Conservation (phyloP, 2,888 invertebrate species). For the Trypoxylon attenuatum region DNA sequence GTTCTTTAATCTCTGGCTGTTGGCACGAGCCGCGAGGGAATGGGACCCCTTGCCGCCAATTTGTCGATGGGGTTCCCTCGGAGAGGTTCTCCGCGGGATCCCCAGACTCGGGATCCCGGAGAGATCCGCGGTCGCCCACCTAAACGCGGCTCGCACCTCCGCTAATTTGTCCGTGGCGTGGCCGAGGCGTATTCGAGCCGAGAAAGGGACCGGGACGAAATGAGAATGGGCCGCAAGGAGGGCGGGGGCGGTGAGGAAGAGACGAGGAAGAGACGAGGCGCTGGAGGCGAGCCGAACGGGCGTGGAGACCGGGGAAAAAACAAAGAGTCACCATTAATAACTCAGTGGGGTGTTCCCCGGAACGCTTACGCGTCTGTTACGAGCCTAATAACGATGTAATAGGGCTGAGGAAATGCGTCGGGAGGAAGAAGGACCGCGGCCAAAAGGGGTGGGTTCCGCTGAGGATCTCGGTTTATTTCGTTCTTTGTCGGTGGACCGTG, state of each 20-base stretch:
- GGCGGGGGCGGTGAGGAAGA: constrained; percentile 2
- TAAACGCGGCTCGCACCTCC: constrained; percentile 49
- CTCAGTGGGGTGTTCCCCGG: constrained; percentile 66
- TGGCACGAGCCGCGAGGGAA: not conserved
- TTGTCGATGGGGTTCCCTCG: not conserved
- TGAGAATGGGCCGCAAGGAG: no score
- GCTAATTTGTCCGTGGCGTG: constrained; percentile 61
- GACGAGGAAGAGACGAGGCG: constrained; percentile 1
- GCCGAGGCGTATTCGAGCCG: not conserved
- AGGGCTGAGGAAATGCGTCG: constrained; percentile 55
- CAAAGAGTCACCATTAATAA: constrained; percentile 67
- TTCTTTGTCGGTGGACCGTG: not conserved
- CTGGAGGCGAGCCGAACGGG: constrained; percentile 49
- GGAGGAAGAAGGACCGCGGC: constrained; percentile 26
- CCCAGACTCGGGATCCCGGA: constrained; percentile 3
- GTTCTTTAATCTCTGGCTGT: no score
- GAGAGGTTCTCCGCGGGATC: not conserved
- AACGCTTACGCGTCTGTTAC: constrained; percentile 65
- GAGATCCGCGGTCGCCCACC: no score
- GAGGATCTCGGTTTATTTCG: constrained; percentile 1
- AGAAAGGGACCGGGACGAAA: not conserved
- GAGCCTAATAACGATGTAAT: constrained; percentile 68
- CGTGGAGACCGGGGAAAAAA: constrained; percentile 54
- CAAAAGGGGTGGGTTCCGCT: constrained; percentile 22
- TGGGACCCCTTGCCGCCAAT: not conserved